Conservation (phyloP, 2,113 vertebrate genomes). For the Amphiprion percula region DNA sequence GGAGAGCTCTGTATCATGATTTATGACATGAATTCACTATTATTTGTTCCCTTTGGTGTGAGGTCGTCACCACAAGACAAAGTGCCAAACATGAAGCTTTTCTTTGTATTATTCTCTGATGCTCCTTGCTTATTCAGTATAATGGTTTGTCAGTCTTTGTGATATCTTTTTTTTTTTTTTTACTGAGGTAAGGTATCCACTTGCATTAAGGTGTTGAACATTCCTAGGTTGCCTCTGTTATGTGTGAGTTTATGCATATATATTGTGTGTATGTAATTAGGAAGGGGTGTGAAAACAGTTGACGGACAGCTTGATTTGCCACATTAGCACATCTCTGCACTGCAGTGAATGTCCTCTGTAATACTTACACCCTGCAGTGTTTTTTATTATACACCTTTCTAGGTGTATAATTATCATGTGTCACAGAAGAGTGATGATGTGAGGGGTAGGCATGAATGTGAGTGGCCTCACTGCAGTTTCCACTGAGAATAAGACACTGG, state of each 20-base stretch:
- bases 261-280: constrained; percentile 22
- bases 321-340: constrained; percentile 39
- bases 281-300: constrained; percentile 6
- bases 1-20: background rate
- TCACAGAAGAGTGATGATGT: constrained; percentile 62
- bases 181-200: too few species aligned
- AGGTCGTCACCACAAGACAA: too few species aligned
- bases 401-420: constrained; percentile 79
- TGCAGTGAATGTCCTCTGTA: constrained; percentile 40
- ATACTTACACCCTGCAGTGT: constrained; percentile 53
- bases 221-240: too few species aligned
- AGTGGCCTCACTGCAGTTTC: constrained; percentile 69
- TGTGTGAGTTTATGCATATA: background rate
- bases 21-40: constrained; percentile 21
- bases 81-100: too few species aligned
- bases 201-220: too few species aligned
- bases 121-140: too few species aligned
- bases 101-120: too few species aligned
- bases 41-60: background rate
- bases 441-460: constrained; percentile 50
- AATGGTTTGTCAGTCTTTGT: too few species aligned
- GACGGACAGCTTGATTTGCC: constrained; percentile 35
- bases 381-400: constrained; percentile 77
- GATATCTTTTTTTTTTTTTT: too few species aligned
- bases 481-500: constrained; percentile 79